Conservation (phyloP, 2,113 vertebrate genomes). For the Tretioscincus oriximinensis region DNA sequence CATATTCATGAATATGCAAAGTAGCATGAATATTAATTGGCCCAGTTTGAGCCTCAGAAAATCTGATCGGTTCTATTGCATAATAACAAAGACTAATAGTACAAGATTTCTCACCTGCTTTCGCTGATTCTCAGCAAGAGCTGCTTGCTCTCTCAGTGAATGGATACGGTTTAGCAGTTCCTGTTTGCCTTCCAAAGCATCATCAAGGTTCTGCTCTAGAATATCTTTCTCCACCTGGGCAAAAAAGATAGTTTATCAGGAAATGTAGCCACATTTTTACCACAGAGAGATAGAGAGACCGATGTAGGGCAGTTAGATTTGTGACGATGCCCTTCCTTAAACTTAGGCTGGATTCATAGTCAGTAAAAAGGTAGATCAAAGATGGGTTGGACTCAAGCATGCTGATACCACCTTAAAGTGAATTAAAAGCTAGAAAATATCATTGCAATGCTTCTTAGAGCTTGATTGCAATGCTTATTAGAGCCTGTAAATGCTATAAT, state of each 20-base stretch:
- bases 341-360: background rate
- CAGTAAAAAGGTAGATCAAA: background rate
- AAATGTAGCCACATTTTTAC: background rate
- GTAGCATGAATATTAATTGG: too few species aligned
- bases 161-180: constrained; percentile 76
- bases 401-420: too few species aligned
- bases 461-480: too few species aligned
- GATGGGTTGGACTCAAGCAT: too few species aligned
- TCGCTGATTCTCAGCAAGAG: constrained; percentile 65
- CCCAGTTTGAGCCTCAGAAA: too few species aligned
- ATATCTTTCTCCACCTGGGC: constrained; percentile 75
- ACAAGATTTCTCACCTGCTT: constrained; percentile 63
- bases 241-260: background rate
- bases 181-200: constrained; percentile 75
- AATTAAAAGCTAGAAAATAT: too few species aligned
- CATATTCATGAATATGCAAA: too few species aligned
- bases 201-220: constrained; percentile 77
- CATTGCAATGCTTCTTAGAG: too few species aligned
- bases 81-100: too few species aligned
- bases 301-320: background rate
- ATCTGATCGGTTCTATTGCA: too few species aligned
- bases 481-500: too few species aligned
- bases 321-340: background rate
- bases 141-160: constrained; percentile 71
- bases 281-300: background rate